Evolutionary conservation across 2,888 invertebrate species (phyloP).

Genomic region (Nasonovia ribisnigri): DNA sequence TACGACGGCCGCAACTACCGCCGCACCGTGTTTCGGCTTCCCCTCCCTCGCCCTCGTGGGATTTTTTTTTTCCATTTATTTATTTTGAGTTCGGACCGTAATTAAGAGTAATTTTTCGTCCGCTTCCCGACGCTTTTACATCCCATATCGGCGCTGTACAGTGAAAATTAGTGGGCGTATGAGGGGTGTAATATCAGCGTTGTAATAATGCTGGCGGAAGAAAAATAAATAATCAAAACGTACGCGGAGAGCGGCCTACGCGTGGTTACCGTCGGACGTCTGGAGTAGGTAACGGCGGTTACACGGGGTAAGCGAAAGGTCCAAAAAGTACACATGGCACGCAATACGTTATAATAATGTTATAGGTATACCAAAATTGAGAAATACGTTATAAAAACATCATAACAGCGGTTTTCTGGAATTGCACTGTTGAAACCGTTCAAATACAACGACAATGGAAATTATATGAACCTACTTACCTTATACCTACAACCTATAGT

Average conservation of each 20-base stretch:
- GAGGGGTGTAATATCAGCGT: neutral
- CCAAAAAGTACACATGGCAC: neutral
- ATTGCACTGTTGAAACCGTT: neutral
- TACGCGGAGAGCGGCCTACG: neutral
- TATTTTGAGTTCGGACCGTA: constrained; percentile 36
- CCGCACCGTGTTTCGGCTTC: neutral
- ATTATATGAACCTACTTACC: too few species aligned
- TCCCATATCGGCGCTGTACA: neutral
- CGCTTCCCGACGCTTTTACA: neutral
- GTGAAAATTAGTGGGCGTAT: neutral
- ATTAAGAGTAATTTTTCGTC: constrained; percentile 59
- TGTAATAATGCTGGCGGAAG: neutral
- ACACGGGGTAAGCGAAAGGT: neutral
- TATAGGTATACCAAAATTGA: neutral
- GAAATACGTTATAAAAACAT: neutral
- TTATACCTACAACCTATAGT: too few species aligned
- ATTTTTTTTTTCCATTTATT: constrained; percentile 35
- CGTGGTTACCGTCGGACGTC: neutral
- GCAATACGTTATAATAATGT: neutral
- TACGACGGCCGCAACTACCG: neutral
- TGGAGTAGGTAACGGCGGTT: neutral
- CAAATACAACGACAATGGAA: neutral
- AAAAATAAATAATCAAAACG: neutral
- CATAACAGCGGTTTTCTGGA: neutral
- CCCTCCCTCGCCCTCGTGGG: neutral